Conservation (phyloP, 1,140 invertebrate genomes). For the Ladona fulva region DNA sequence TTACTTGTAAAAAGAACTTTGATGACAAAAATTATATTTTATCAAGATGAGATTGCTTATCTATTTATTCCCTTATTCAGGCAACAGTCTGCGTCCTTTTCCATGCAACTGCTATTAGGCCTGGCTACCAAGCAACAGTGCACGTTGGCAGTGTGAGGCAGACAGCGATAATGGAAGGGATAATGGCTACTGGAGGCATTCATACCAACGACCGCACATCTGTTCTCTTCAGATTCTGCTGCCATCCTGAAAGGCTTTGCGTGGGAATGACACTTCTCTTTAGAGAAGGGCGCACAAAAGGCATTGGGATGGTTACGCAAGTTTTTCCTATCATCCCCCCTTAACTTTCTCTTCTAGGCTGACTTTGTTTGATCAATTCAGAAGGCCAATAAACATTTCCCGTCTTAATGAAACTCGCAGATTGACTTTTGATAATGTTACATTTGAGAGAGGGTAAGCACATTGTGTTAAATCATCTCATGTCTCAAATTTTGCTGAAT, state of each 20-base stretch:
- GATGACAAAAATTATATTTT: too few species aligned
- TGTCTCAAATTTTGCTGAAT: not conserved
- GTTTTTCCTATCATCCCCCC: conserved; percentile 50
- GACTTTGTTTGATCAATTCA: not conserved
- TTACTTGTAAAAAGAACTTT: too few species aligned
- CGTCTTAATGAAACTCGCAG: not conserved
- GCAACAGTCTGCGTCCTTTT: conserved; percentile 65
- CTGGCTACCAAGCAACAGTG: conserved; percentile 87
- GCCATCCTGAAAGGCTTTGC: conserved; percentile 87
- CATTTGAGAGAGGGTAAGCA: not conserved
- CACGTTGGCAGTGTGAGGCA: conserved; percentile 92
- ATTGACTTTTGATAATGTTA: not conserved
- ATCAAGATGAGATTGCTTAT: too few species aligned
- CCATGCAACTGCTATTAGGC: conserved; percentile 24
- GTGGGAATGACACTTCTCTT: conserved; percentile 78
- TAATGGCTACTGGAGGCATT: conserved; percentile 49
- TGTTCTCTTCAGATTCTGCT: conserved; percentile 80
- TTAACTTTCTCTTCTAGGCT: not conserved
- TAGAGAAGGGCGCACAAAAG: conserved; percentile 78
- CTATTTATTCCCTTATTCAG: conserved; percentile 40
- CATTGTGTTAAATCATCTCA: not conserved
- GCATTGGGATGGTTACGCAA: conserved; percentile 83
- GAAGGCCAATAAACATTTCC: not conserved
- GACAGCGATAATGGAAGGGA: conserved; percentile 75
- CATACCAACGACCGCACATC: conserved; percentile 77